Evolutionary conservation across 2,113 vertebrate species (phyloP).

Genomic region (Lasiurus borealis): DNA sequence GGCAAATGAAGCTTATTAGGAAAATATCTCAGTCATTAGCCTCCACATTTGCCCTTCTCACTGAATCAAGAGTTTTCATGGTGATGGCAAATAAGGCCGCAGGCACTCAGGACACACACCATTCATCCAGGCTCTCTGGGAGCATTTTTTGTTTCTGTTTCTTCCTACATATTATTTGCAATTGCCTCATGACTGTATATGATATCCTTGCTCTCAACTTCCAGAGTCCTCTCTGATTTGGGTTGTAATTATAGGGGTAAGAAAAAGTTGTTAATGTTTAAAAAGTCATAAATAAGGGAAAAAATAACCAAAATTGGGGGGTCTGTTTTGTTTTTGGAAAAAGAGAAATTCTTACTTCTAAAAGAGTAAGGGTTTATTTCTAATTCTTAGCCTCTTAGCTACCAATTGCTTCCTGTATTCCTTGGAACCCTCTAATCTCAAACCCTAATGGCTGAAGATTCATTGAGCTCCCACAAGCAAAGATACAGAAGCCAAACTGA

Average conservation of each 20-base stretch:
- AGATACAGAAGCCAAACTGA: not conserved
- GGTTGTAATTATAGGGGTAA: not conserved
- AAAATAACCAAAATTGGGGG: not conserved
- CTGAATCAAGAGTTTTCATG: not conserved
- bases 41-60: not conserved
- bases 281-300: not conserved
- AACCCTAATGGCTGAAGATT: not conserved
- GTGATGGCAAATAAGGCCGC: not conserved
- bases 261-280: not conserved
- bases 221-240: constrained; percentile 4
- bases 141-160: not conserved
- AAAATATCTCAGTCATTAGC: not conserved
- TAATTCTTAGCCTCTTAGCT: not conserved
- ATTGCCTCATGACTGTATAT: not conserved
- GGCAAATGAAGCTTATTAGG: not conserved
- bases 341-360: not conserved
- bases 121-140: not conserved
- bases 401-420: not conserved
- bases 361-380: not conserved
- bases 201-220: not conserved
- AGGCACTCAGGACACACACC: not conserved
- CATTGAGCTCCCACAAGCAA: not conserved
- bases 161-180: not conserved
- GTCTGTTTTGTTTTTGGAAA: constrained; percentile 22
- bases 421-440: constrained; percentile 40